Evolutionary conservation across 2,797 vertebrate species (phyloP), one percentile per base, ranked within the genome.

Genomic region (Takifugu rubripes): DNA sequence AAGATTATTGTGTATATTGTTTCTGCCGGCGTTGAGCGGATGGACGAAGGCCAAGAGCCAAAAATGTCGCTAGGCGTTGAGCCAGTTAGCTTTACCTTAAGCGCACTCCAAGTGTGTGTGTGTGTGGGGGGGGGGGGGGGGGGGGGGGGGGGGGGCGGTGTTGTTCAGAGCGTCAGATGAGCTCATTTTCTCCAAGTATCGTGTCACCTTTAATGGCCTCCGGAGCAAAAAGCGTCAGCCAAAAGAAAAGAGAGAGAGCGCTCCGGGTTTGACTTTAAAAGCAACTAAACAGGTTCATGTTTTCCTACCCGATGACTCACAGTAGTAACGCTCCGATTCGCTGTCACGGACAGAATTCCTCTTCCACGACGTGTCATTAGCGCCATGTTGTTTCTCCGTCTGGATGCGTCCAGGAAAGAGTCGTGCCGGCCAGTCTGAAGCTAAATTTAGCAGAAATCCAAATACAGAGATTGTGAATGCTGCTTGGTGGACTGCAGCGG

Each of bases 401-500:
- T 1, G 2, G 27, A 31, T 40, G 26, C 48, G 25, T 33, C 27
- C 36, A 49, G 31, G 17, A 14, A 14, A 8, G 48, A 24, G 11
- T 33, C 10, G 14, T 57, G 33, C 27, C 17, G 27, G 5, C 40
- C 49, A 10, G 29, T 49, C n/a, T 49, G 29, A 65, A 29, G 15
- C 26, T 15, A 12, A 7, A 46, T 25, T 7, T 6, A 16, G 14
- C 54, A 6, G 36, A 54, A 12, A 21, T 50, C 27, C 42, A 53
- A 52, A 9, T 49, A 16, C 59, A 17, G 31, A 45, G 16, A 68
- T 70, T 48, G 7, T 54, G 17, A 5, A 43, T 16, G 59, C 51
- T 79, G 77, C 71, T 29, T 67, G 71, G 69, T 65, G 76, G 79
- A 56, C 82, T 81, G 79, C 79, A 72, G 56, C 60, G 26, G 66